Conservation (phyloP, 1,140 invertebrate species). For the Leptinotarsa texana region DNA sequence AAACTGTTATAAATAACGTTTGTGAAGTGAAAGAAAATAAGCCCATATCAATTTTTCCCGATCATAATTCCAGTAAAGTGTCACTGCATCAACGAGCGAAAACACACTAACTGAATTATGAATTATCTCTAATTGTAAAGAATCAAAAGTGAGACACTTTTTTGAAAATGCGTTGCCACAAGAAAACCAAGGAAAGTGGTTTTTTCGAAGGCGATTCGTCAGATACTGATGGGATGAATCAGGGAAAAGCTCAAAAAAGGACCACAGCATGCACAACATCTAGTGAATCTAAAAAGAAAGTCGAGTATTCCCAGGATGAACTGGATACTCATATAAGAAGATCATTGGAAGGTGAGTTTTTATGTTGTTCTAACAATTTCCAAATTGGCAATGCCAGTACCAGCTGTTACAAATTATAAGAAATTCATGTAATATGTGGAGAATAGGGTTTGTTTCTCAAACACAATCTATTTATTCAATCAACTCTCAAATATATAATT, state of each 20-base stretch:
- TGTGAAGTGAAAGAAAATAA: conserved; percentile 11
- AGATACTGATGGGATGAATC: conserved; percentile 48
- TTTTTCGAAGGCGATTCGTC: conserved; percentile 55
- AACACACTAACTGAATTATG: background rate
- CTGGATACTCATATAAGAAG: conserved; percentile 46
- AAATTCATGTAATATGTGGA: no score
- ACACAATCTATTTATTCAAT: no score
- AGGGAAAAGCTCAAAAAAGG: conserved; percentile 54
- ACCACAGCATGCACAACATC: conserved; percentile 53
- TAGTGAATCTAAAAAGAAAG: conserved; percentile 46
- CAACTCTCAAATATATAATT: no score
- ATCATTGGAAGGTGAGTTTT: background rate
- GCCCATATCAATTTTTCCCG: conserved; percentile 8
- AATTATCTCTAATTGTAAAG: background rate
- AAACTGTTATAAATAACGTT: conserved; percentile 22
- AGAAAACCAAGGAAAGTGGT: conserved; percentile 56
- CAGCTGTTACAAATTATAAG: no score
- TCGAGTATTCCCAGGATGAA: conserved; percentile 51
- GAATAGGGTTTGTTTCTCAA: no score
- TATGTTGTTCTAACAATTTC: background rate
- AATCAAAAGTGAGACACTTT: background rate
- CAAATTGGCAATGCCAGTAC: no score
- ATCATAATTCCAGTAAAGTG: background rate
- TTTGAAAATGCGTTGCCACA: conserved; percentile 53
- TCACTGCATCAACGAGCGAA: no score